Conservation (phyloP, 1,140 invertebrate genomes). For the Bradynema listronoti region DNA sequence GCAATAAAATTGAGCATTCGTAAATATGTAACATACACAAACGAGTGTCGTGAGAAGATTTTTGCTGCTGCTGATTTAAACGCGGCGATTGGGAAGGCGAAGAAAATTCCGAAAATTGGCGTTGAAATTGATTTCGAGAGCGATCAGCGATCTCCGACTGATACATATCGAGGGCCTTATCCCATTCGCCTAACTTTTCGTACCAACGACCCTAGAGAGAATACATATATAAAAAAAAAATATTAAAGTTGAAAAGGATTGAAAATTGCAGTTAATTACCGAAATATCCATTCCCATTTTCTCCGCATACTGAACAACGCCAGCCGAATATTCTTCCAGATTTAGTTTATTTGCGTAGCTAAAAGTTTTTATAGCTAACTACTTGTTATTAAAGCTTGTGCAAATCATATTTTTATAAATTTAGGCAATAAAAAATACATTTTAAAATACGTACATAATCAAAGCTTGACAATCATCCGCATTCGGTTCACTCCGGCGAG, state of each 20-base stretch:
- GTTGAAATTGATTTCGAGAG: too few species aligned
- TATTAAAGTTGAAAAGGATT: background rate
- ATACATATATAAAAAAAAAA: conserved; percentile 42
- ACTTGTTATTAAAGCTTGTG: background rate
- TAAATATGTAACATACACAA: too few species aligned
- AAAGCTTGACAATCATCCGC: conserved; percentile 43
- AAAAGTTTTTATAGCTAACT: conserved; percentile 8
- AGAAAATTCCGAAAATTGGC: too few species aligned
- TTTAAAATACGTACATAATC: conserved; percentile 34
- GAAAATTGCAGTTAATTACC: conserved; percentile 17
- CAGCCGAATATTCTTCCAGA: conserved; percentile 91
- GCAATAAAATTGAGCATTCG: too few species aligned
- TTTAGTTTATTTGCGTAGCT: conserved; percentile 97
- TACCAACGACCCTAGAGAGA: conserved; percentile 89
- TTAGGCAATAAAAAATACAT: conserved; percentile 5
- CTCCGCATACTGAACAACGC: conserved; percentile 78
- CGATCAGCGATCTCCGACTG: conserved; percentile 59
- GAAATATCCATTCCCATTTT: conserved; percentile 61
- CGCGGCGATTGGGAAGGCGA: too few species aligned
- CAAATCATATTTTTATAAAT: background rate
- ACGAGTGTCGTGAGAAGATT: too few species aligned
- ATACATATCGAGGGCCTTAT: conserved; percentile 83
- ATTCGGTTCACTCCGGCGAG: conserved; percentile 71
- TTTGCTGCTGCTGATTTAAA: too few species aligned
- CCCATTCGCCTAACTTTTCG: conserved; percentile 97